Percentiles rank a stretch among this genome's conserved stretches.
Evolutionary conservation across 2,113 vertebrate species (phyloP).

Genomic region (Trichechus manatus): DNA sequence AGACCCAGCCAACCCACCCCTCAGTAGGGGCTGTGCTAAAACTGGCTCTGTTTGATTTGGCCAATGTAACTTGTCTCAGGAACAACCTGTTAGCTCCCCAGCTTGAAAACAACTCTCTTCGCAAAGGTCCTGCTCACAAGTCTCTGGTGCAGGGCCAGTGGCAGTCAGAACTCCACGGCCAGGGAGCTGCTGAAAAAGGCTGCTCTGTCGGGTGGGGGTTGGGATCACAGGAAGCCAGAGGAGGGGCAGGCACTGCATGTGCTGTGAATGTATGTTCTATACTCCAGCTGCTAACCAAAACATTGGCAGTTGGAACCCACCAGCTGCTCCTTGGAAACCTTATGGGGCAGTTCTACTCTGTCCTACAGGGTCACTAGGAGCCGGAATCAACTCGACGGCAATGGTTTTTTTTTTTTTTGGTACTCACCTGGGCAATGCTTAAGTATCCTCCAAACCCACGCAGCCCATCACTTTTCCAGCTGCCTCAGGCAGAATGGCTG

Average conservation of each 20-base stretch:
- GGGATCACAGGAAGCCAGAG: not conserved
- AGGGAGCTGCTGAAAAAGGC: not conserved
- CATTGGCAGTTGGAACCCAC: too few species aligned
- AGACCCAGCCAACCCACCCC: not conserved
- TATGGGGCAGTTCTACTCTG: too few species aligned
- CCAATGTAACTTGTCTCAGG: not conserved
- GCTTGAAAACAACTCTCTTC: not conserved
- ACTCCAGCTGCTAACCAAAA: too few species aligned
- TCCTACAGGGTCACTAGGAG: too few species aligned
- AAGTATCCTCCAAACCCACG: not conserved
- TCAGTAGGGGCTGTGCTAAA: not conserved
- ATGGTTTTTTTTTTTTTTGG: too few species aligned
- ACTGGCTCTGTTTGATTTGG: not conserved
- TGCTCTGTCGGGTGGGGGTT: not conserved
- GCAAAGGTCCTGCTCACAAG: not conserved
- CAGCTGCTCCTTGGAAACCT: too few species aligned
- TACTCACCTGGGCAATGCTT: too few species aligned
- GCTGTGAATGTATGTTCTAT: too few species aligned
- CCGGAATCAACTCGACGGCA: too few species aligned
- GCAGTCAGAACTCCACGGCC: not conserved
- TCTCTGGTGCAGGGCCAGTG: rapidly evolving
- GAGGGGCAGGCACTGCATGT: not conserved
- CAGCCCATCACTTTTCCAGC: not conserved
- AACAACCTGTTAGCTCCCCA: not conserved
- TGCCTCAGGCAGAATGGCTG: not conserved